Evolutionary conservation across 2,888 invertebrate species (phyloP), one percentile per base, ranked within the genome.

Genomic region (Hydriomena furcata): DNA sequence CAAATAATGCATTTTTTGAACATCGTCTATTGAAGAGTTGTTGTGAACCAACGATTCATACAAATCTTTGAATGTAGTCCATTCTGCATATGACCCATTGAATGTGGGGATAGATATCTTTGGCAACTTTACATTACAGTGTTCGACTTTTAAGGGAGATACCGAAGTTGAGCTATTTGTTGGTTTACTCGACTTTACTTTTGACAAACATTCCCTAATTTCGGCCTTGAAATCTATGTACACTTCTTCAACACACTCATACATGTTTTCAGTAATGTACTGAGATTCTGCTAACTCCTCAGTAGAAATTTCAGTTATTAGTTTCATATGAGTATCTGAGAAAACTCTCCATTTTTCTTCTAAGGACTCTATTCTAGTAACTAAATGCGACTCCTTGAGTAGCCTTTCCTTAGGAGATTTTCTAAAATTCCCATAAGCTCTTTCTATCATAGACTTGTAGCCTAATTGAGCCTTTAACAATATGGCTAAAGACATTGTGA

Each of bases 361-460:
- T 0, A 43, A n/a, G 6, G 7, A 12, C n/a, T 49, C 49, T 12
- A 42, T 21, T 12, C 21, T 28, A 6, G 17, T 11, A 6, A 42
- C 24, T 1, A 42, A 5, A 36, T 42, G 25, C 1, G 35, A 31
- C n/a, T n/a, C n/a, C 32, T 27, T 7, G 2, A 20, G 21, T 8
- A 49, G 7, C 12, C 37, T 3, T 2, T 49, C 37, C 23, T 32
- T 49, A 0, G 42, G 42, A 0, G 42, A 37, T 40, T 47, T 47
- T 5, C 40, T 47, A 34, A 28, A 47, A 23, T 47, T 40, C 3
- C 5, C 10, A 12, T 7, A 24, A 5, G 47, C 47, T 13, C 41
- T 28, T 40, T n/a, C n/a, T n/a, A 17, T 17, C n/a, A 27, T n/a
- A 25, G 7, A n/a, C 1, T 25, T n/a, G 25, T 38, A 38, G 13